Conservation (phyloP, 1,140 invertebrate genomes). For the Bilobella aurantiaca region DNA sequence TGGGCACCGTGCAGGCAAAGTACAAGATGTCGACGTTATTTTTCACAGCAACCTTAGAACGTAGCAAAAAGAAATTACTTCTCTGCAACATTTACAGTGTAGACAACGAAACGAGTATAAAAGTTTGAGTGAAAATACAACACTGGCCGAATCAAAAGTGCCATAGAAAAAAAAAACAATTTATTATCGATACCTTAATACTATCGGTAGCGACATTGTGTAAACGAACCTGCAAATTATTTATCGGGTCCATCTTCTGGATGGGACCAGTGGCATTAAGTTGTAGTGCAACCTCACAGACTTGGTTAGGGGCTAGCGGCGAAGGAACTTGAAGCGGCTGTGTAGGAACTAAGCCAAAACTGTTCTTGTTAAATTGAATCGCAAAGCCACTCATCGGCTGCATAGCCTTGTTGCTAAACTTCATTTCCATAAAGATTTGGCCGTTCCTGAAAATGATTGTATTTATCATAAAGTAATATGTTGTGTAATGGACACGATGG, state of each 20-base stretch:
- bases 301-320: slow-evolving; percentile 73
- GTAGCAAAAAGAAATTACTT: no score
- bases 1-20: slow-evolving; percentile 86
- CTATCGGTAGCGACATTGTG: neutral
- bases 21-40: slow-evolving; percentile 99
- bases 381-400: slow-evolving; percentile 93
- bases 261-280: slow-evolving; percentile 80
- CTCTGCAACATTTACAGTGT: no score
- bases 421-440: slow-evolving; percentile 91
- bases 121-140: no score
- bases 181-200: neutral
- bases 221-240: slow-evolving; percentile 71
- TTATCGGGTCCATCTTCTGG: slow-evolving; percentile 93
- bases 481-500: no score
- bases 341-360: slow-evolving; percentile 84
- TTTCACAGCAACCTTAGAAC: slow-evolving; percentile 84
- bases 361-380: slow-evolving; percentile 97
- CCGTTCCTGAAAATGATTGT: slow-evolving; percentile 55
- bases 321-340: slow-evolving; percentile 65
- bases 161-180: no score
- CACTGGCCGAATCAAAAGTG: no score
- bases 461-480: no score
- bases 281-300: slow-evolving; percentile 61
- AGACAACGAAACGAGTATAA: no score
- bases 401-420: slow-evolving; percentile 95